Percentiles rank a stretch among this genome's conserved stretches.
phyloP scores from a whole-genome alignment of 2,797 vertebrate genomes.

The Sebastes vulpes region DNA sequence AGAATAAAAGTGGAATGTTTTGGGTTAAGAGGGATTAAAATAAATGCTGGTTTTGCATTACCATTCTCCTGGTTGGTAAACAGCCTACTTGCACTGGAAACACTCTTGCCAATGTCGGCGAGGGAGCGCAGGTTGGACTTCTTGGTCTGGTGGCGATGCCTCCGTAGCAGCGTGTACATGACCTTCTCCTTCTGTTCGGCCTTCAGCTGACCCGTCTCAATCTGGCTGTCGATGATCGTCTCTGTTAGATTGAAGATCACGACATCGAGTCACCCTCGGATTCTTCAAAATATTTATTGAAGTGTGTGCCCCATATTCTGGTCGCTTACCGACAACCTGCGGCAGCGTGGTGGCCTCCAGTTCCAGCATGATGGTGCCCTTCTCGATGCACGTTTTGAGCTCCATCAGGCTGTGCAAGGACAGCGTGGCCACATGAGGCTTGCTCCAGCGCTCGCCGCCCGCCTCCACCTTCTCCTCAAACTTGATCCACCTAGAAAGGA shows the following conservation, averaged over 20 bases:
- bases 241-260: slow-evolving; percentile 79
- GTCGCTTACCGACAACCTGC: slow-evolving; percentile 92
- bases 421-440: slow-evolving; percentile 93
- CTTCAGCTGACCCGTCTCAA: slow-evolving; percentile 91
- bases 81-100: slow-evolving; percentile 98
- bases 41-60: slow-evolving; percentile 78
- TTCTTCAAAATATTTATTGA: not conserved
- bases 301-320: accelerated
- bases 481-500: slow-evolving; percentile 92
- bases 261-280: accelerated
- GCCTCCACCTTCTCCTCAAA: slow-evolving; percentile 99
- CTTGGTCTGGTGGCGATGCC: slow-evolving; percentile 98
- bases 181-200: slow-evolving; percentile 94
- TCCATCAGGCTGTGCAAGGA: slow-evolving; percentile 93
- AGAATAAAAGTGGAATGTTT: not conserved
- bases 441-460: slow-evolving; percentile 97
- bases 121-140: slow-evolving; percentile 98
- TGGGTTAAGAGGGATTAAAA: not conserved
- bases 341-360: slow-evolving; percentile 93
- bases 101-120: slow-evolving; percentile 98
- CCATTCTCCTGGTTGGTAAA: slow-evolving; percentile 96
- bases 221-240: slow-evolving; percentile 93
- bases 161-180: slow-evolving; percentile 94
- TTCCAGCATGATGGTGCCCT: slow-evolving; percentile 94
- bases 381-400: slow-evolving; percentile 93